Percentiles rank a stretch among this genome's conserved stretches.
These are phyloP conservation scores for Oncorhynchus keta DNA, from an alignment of 2,113 vertebrate species.

Conservation along the genomic window DNA sequence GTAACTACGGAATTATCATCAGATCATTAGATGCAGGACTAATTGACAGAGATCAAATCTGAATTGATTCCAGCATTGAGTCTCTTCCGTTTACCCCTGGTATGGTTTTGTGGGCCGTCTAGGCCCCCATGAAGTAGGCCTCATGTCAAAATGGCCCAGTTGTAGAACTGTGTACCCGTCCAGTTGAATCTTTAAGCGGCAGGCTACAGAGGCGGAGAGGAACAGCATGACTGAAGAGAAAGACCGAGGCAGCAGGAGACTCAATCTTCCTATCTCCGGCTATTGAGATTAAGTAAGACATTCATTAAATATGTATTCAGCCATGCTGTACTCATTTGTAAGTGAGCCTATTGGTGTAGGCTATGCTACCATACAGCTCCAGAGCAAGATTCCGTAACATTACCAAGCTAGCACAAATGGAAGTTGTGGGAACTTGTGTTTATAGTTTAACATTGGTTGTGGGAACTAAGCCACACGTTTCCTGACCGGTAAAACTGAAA, in stretches of 20 bases:
- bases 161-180: not conserved
- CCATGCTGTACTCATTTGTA: not conserved
- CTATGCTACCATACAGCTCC: not conserved
- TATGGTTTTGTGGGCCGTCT: not conserved
- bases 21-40: not conserved
- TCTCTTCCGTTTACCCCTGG: not conserved
- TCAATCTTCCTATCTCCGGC: not conserved
- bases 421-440: too few species aligned
- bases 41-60: not conserved
- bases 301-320: not conserved
- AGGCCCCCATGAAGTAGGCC: not conserved
- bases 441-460: too few species aligned
- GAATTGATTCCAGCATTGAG: not conserved
- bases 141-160: not conserved
- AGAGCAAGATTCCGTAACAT: too few species aligned
- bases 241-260: not conserved
- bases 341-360: not conserved
- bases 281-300: not conserved
- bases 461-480: too few species aligned
- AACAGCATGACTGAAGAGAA: constrained; percentile 36
- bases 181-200: not conserved
- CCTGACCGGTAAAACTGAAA: too few species aligned
- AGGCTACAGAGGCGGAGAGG: constrained; percentile 27
- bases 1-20: not conserved
- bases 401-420: too few species aligned